These are phyloP conservation scores for Synanthedon vespiformis DNA, from an alignment of 2,888 invertebrate species.

Conservation along the genomic window DNA sequence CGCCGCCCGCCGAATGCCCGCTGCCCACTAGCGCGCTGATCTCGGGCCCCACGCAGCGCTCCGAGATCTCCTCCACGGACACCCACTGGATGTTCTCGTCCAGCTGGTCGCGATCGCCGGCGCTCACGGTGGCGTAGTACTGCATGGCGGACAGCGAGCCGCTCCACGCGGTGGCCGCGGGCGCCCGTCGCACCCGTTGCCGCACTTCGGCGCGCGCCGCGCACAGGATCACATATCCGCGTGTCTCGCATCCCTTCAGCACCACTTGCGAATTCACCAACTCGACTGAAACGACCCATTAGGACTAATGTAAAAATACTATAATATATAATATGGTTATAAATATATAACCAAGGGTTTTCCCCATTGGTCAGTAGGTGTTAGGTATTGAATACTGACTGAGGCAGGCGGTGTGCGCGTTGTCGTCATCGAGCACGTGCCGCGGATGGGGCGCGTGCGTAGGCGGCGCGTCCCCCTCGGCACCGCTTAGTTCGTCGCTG, in stretches of 20 bases:
- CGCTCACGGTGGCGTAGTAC: slow-evolving; percentile 98
- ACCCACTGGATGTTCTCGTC: slow-evolving; percentile 96
- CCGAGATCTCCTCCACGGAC: slow-evolving; percentile 92
- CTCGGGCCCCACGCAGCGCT: slow-evolving; percentile 76
- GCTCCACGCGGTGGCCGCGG: slow-evolving; percentile 91
- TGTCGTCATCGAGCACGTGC: slow-evolving; percentile 89
- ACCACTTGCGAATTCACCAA: slow-evolving; percentile 94
- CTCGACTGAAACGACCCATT: slow-evolving; percentile 71
- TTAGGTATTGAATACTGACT: slow-evolving; percentile 67
- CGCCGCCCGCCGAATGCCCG: slow-evolving; percentile 97
- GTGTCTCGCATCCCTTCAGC: slow-evolving; percentile 95
- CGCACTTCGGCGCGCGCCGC: slow-evolving; percentile 96
- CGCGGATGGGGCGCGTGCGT: slow-evolving; percentile 64
- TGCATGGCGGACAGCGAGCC: slow-evolving; percentile 95
- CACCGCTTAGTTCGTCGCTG: slow-evolving; percentile 88
- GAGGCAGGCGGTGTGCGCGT: slow-evolving; percentile 93
- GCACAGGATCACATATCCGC: slow-evolving; percentile 96
- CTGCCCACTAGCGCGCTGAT: slow-evolving; percentile 88
- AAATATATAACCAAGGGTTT: too few species aligned
- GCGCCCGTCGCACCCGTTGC: slow-evolving; percentile 88
- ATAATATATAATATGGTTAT: too few species aligned
- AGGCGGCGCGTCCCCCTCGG: slow-evolving; percentile 28
- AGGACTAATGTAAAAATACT: too few species aligned
- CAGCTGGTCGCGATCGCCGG: slow-evolving; percentile 77
- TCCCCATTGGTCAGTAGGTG: not conserved